Evolutionary conservation across 2,888 invertebrate species (phyloP).

Genomic region (Calameuta pallipes): DNA sequence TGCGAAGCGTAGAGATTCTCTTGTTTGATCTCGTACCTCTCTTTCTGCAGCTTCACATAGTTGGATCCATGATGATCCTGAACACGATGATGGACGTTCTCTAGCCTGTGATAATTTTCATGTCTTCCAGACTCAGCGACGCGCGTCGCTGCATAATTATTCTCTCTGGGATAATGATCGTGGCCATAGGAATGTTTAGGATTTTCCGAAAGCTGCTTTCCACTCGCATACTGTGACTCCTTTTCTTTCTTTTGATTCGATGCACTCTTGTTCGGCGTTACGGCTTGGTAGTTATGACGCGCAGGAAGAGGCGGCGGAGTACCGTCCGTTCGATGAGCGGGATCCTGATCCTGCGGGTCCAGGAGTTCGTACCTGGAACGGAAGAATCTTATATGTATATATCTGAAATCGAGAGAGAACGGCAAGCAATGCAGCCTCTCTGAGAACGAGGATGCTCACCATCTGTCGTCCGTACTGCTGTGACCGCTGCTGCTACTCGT

Average conservation of each 20-base stretch:
- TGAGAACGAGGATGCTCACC: slow-evolving; percentile 61
- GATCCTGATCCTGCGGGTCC: slow-evolving; percentile 66
- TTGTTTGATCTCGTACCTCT: slow-evolving; percentile 60
- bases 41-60: slow-evolving; percentile 60
- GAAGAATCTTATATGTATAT: not conserved
- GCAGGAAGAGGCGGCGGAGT: slow-evolving; percentile 71
- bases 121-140: slow-evolving; percentile 54
- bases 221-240: slow-evolving; percentile 50
- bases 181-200: slow-evolving; percentile 49
- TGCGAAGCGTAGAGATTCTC: slow-evolving; percentile 34
- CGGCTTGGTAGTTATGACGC: slow-evolving; percentile 57
- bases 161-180: slow-evolving; percentile 56
- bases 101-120: slow-evolving; percentile 62
- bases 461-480: slow-evolving; percentile 73
- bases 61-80: slow-evolving; percentile 49
- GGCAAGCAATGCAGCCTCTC: not conserved
- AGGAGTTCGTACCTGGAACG: slow-evolving; percentile 67
- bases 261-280: slow-evolving; percentile 44
- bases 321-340: slow-evolving; percentile 56
- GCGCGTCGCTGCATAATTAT: slow-evolving; percentile 57
- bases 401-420: not conserved
- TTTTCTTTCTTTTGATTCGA: slow-evolving; percentile 48
- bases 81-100: slow-evolving; percentile 58
- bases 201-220: slow-evolving; percentile 43
- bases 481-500: slow-evolving; percentile 75